These are phyloP conservation scores for Cervus canadensis DNA, from an alignment of 2,113 vertebrate genomes.

Conservation along the genomic window DNA sequence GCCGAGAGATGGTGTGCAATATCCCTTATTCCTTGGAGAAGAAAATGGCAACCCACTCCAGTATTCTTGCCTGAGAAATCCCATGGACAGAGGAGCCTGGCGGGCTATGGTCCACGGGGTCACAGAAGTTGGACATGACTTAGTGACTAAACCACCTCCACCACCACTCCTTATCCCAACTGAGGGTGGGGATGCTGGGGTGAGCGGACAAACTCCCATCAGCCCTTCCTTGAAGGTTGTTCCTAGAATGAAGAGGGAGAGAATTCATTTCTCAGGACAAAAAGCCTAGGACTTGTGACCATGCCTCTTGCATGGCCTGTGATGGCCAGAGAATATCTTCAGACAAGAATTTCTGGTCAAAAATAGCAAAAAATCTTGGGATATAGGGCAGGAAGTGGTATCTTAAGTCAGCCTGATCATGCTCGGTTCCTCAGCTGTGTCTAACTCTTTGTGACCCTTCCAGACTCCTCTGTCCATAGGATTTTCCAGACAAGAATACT, in stretches of 20 bases:
- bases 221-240: neutral
- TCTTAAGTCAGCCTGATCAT: neutral
- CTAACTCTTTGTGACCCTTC: neutral
- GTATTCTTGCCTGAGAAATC: neutral
- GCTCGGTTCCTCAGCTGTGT: neutral
- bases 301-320: neutral
- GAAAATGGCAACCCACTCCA: neutral
- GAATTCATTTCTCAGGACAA: neutral
- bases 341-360: neutral
- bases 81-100: neutral
- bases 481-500: neutral
- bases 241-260: neutral
- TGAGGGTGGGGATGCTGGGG: accelerated
- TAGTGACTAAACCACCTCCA: neutral
- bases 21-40: neutral
- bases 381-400: neutral
- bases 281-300: neutral
- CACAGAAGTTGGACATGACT: neutral
- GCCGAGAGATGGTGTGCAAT: neutral
- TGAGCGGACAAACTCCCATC: neutral
- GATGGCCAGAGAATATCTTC: neutral
- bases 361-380: neutral
- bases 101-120: neutral
- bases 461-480: neutral
- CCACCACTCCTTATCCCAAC: neutral